Base-by-base conservation (phyloP, 2,797 vertebrate species). In the Cetoscarus ocellatus region DNA sequence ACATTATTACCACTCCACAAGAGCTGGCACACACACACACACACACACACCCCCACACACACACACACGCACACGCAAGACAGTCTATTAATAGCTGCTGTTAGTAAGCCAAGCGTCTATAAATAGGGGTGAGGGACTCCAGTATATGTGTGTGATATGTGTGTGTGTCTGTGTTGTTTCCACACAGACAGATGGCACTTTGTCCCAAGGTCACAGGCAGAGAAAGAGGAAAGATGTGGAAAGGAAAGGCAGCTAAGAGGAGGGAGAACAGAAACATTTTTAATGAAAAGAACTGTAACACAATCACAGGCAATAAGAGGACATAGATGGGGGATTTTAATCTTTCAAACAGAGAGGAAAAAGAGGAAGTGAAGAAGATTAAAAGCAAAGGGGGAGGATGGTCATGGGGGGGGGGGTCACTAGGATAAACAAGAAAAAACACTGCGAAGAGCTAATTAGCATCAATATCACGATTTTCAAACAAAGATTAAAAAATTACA, bases 41-140 rank as follows among this genome's bases (percentile, higher is more conserved):
- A 45, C 49, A 60, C 66, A 61, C 67, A 40, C 51, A 49, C 44
- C 49, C 55, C 35, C 63, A 50, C 50, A 49, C 63, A 39, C 49
- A 52, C 39, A 54, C 67, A 45, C 49, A 60, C 66, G 53, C 67
- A 40, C 51, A 49, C 44, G 43, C 50, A 35, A 45, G 7, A n/a
- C 14, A 19, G n/a, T 58, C 44, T 76, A 76, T 81, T 84, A 45
- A 64, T 86, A 80, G 75, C 44, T 50, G 62, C 55, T 61, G 54
- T 44, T 44, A 15, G 43, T 44, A 44, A 44, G 43, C 13, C 43
- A 0, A 14, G 43, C 14, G 52, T 73, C 73, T 82, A 74, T 74
- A 74, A 82, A 85, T 82, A 82, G 57, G 73, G 59, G 14, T 19
- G 35, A 84, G 65, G 65, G 15, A 69, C 52, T 69, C 56, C 38